Evolutionary conservation across 2,113 vertebrate genomes (phyloP), one percentile per base, ranked within the genome.

Genomic region (Grammomys surdaster): DNA sequence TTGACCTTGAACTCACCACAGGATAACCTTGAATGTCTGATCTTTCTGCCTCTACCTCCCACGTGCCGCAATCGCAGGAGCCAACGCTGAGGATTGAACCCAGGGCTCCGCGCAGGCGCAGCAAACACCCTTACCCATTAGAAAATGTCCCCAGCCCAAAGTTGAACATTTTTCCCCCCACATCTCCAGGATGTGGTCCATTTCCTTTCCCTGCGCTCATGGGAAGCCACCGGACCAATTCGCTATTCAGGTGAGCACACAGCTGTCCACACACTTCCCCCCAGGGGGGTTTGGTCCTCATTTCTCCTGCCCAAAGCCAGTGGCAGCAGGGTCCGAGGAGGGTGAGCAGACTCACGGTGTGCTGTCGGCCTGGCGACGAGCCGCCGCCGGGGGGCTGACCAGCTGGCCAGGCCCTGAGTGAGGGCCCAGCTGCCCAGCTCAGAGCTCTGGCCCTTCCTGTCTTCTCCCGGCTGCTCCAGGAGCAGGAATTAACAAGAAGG

Each of bases 371-470:
- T 96, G 97, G 96, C 88, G 0, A 20, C 90, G 56, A 95, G 96
- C 88, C 89, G 72, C 95, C 81, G 96, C 94, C 63, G 43, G 95
- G 82, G 11, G 22, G 92, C 96, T 91, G 95, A 95, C 96, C 93
- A 96, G 96, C 97, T 97, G 97, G 96, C 94, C 48, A 0, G 46
- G 90, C 60, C 95, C 93, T 0, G 40, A 40, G 96, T 67, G n/a
- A 87, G 56, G 91, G 40, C 89, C 96, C 97, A 97, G 97, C 97
- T 97, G 97, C 87, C 96, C 94, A 43, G 91, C 88, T 91, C 1
- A 10, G 14, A n/a, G 77, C 92, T 85, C 9, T 0, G 58, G 96
- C 89, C 91, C 85, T 17, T 69, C 22, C 69, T 60, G 26, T 73
- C 84, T 65, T 81, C 78, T 40, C 10, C 11, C 33, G 16, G 78